A percentile compares a stretch with the other conserved stretches of the same genome.
These are phyloP conservation scores for Spilogale gracilis DNA, from an alignment of 2,113 vertebrate genomes.

Conservation along the genomic window DNA sequence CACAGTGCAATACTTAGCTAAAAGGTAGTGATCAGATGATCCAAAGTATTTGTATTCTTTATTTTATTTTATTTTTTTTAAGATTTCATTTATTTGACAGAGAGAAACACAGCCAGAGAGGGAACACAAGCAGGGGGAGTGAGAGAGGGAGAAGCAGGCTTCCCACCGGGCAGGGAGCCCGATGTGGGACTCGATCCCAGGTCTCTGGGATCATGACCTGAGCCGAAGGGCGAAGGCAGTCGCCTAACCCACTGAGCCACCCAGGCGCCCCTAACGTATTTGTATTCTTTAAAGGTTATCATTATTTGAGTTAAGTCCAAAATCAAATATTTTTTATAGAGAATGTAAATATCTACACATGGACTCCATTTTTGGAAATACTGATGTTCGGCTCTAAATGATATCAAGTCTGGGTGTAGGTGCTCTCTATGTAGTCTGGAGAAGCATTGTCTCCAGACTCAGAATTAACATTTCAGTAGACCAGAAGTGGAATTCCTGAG, in stretches of 20 bases:
- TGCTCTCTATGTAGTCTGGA: neutral
- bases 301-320: neutral
- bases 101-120: no score
- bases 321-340: neutral
- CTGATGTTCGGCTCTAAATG: neutral
- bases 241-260: no score
- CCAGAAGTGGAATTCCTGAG: neutral
- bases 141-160: no score
- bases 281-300: neutral
- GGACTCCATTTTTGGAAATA: neutral
- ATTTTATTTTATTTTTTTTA: no score
- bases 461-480: neutral
- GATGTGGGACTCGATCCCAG: no score
- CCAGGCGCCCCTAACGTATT: neutral
- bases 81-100: no score
- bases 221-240: no score
- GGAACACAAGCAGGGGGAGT: no score
- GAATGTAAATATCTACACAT: neutral
- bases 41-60: neutral
- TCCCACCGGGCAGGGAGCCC: no score
- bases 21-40: neutral
- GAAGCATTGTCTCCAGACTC: neutral
- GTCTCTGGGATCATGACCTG: no score
- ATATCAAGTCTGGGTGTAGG: neutral
- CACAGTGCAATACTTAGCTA: neutral